Evolutionary conservation across 2,888 invertebrate genomes (phyloP).

Genomic region (Pelosia muscerda): DNA sequence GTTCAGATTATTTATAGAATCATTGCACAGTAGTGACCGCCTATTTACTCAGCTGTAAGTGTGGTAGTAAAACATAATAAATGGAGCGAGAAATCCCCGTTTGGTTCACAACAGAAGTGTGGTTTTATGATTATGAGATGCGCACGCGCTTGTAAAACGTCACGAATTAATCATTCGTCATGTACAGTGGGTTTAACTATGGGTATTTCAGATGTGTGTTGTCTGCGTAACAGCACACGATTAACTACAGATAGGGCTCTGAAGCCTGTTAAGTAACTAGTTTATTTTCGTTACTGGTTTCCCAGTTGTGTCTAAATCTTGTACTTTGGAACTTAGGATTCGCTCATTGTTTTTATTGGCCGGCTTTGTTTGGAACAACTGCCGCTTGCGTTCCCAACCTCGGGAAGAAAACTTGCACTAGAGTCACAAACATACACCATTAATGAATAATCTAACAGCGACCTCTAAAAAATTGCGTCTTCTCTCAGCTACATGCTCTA

Average conservation of each 20-base stretch:
- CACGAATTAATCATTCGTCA: conserved; percentile 61
- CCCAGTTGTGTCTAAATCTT: no score
- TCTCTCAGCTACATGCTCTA: no score
- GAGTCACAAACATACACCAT: not conserved
- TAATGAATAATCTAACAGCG: not conserved
- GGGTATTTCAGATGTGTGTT: conserved; percentile 27
- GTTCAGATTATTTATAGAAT: conserved; percentile 53
- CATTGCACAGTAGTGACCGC: conserved; percentile 48
- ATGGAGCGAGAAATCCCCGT: conserved; percentile 71
- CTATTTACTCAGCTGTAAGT: conserved; percentile 71
- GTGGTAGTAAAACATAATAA: conserved; percentile 69
- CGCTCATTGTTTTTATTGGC: no score
- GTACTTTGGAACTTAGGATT: no score
- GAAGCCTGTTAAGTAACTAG: not conserved
- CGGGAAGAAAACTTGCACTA: no score
- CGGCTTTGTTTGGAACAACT: no score
- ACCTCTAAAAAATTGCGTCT: no score
- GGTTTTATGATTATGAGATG: conserved; percentile 76
- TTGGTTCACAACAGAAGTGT: conserved; percentile 61
- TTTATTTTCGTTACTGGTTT: not conserved
- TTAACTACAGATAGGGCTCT: not conserved
- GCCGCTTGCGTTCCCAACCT: no score
- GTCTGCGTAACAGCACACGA: not conserved
- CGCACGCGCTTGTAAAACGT: conserved; percentile 62
- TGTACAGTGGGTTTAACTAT: conserved; percentile 42